Percentiles rank a stretch among this genome's conserved stretches.
Evolutionary conservation across 2,888 invertebrate species (phyloP).

Genomic region (Scrobipalpa atriplicella): DNA sequence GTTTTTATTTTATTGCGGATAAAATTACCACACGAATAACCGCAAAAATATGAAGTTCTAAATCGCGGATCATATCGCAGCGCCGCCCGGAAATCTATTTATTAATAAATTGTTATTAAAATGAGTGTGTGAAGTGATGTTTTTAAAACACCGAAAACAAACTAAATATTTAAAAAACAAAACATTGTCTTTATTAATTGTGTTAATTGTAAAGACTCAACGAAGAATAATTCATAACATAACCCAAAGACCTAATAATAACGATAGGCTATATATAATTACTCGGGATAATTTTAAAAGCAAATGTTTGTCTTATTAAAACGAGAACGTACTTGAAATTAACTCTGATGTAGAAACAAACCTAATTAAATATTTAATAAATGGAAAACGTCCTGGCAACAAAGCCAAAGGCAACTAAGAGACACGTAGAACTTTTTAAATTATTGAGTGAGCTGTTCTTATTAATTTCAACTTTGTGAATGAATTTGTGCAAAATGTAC

Average conservation of each 20-base stretch:
- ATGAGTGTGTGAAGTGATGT: too few relatives aligned
- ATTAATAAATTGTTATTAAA: too few relatives aligned
- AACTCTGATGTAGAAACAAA: slow-evolving; percentile 16
- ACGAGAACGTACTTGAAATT: background rate
- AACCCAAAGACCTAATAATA: background rate
- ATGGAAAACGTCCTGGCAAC: slow-evolving; percentile 22
- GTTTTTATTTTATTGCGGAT: too few relatives aligned
- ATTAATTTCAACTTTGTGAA: slow-evolving; percentile 23
- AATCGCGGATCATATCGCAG: too few relatives aligned
- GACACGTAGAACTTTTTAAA: slow-evolving; percentile 24
- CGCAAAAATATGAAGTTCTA: too few relatives aligned
- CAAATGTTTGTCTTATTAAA: slow-evolving; percentile 1
- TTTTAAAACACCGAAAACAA: background rate
- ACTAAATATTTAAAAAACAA: background rate
- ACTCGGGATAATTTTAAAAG: background rate
- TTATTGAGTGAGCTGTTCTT: slow-evolving; percentile 25
- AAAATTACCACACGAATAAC: too few relatives aligned
- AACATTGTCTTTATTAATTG: background rate
- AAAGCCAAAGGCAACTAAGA: slow-evolving; percentile 6
- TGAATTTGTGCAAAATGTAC: slow-evolving; percentile 21
- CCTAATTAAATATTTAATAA: slow-evolving; percentile 26
- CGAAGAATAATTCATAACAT: background rate
- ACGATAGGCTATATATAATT: slow-evolving; percentile 3
- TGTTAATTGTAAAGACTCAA: background rate
- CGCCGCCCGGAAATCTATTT: too few relatives aligned